Base-by-base conservation (phyloP, 2,888 invertebrate genomes). In the Lithosia quadra region DNA sequence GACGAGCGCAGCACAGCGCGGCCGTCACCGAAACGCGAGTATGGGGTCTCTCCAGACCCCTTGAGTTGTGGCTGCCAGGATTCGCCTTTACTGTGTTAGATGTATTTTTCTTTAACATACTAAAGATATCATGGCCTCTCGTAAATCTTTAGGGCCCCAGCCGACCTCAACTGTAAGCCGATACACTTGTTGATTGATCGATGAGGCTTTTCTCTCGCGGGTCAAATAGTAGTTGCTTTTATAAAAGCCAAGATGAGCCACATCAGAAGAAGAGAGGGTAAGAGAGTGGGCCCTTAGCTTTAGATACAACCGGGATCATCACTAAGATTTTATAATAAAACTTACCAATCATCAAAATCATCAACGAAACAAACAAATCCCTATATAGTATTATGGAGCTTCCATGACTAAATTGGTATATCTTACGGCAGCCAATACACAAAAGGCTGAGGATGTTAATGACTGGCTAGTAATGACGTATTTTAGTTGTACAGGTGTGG, bases 1-100 rank as follows among this genome's bases (percentile, higher is more conserved):
- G 96, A 96, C 0, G 96, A 96, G n/a, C 96, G 91, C 0, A 97
- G 90, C 1, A 97, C 96, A n/a, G 97, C 96, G 39, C 96, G 92
- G 0, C 97, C 97, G 86, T 97, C 97, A 0, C 96, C 96, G 77
- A 95, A 93, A 18, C 97, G 92, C 0, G 96, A 96, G 87, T 96
- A 97, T 0, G 97, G 97, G 0, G 97, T 97, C 78, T 93, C 93
- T 0, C 97, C 97, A 0, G 96, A 95, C 0, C 96, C 96, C 85
- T 97, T 97, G 4, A 96, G 84, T 79, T 97, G 97, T 0, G 96
- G 93, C 82, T 97, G 96, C 96, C 96, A 96, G 72, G 95, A 88
- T 80, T 96, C 96, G 15, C 95, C 95, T 69, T 92, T 90, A 59
- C 95, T 95, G 70, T 10, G 5, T 34, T 13, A 18, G 22, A 18